Evolutionary conservation across 1,140 invertebrate genomes (phyloP).

Genomic region (Alviniconcha marisindica): DNA sequence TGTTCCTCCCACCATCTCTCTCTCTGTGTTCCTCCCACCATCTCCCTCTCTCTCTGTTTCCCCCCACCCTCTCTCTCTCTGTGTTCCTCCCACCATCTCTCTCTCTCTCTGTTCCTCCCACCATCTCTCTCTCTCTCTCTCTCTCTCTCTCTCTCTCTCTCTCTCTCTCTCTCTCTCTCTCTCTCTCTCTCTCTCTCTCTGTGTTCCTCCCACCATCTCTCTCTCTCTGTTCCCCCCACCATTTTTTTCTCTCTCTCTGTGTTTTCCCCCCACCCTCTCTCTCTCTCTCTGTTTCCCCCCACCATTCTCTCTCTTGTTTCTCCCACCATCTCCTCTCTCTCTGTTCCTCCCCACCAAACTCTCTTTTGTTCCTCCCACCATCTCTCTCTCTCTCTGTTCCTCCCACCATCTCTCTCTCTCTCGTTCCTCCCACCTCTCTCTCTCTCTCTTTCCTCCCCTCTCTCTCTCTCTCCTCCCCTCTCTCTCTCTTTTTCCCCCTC

Average conservation of each 20-base stretch:
- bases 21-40: too few relatives aligned
- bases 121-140: not conserved
- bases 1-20: too few relatives aligned
- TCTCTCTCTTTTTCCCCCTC: not conserved
- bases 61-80: not conserved
- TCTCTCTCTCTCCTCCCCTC: not conserved
- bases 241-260: not conserved
- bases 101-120: not conserved
- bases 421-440: not conserved
- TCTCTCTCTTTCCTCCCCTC: not conserved
- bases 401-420: not conserved
- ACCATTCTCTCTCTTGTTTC: not conserved
- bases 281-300: not conserved
- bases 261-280: not conserved
- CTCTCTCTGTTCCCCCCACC: not conserved
- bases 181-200: not conserved
- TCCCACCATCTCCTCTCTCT: not conserved
- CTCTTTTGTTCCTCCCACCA: not conserved
- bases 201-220: not conserved
- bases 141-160: not conserved
- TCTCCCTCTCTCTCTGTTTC: too few relatives aligned
- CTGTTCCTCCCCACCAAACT: not conserved
- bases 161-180: not conserved
- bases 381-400: not conserved
- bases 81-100: not conserved